Base-by-base conservation (phyloP, 2,797 vertebrate genomes). In the Cottoperca gobio region DNA sequence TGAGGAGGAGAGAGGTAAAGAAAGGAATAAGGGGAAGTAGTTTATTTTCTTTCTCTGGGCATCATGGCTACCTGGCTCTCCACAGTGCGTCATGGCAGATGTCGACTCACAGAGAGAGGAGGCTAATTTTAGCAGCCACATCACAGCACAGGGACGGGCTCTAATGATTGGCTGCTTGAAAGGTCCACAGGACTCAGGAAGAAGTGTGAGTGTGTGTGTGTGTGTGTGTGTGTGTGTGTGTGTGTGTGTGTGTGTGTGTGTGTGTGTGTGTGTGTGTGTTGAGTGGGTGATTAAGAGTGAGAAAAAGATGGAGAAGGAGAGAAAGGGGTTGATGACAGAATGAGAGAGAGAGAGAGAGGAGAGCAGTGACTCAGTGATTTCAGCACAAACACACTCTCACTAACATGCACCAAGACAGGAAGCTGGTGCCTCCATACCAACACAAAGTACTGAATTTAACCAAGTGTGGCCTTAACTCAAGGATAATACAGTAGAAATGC, bases 71-170 rank as follows among this genome's bases (percentile, higher is more conserved):
- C 91, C 88, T 91, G 87, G 80, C 85, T 85, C 81, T 78, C 54
- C 78, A 68, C 82, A 55, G 78, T 81, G 89, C 89, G 86, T 93
- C 93, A 93, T 77, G 84, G 92, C 88, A 88, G 91, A 93, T 93
- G 90, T 90, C 86, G 77, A 90, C 88, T 89, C 83, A 86, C 76
- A 85, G 83, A 88, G 83, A 88, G 90, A 84, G 86, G 65, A 82
- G 83, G 88, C 89, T 94, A 94, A 94, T 92, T 94, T 93, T 94
- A 94, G 92, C 81, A 74, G 81, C 82, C 73, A 87, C 89, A 88
- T 90, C 91, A 89, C 81, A 91, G 84, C 70, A 42, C 62, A 70
- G 69, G 69, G 79, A 76, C 62, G 46, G 70, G 60, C 85, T 83
- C 46, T 82, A 89, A 86, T 92, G 92, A 92, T 90, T 91, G 91